A percentile compares a stretch with the other conserved stretches of the same genome.
These are phyloP conservation scores for Corapipo altera DNA, from an alignment of 2,113 vertebrate genomes.

Conservation along the genomic window DNA sequence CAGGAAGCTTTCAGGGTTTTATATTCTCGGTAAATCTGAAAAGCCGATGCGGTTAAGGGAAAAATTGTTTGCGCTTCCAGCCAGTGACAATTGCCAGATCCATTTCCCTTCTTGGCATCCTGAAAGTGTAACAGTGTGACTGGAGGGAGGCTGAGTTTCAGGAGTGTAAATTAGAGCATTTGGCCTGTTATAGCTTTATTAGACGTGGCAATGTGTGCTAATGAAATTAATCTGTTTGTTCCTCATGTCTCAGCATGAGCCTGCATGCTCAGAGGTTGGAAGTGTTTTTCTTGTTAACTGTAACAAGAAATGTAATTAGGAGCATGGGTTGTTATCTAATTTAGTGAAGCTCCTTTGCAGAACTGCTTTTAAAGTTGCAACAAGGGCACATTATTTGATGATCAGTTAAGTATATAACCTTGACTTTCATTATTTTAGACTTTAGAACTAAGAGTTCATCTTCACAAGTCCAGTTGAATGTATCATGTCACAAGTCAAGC, in stretches of 20 bases:
- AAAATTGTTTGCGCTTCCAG: conserved; percentile 21
- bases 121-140: background rate
- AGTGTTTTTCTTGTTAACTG: conserved; percentile 21
- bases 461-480: background rate
- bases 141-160: conserved; percentile 9
- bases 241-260: conserved; percentile 1
- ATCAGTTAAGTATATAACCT: background rate
- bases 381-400: background rate
- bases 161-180: conserved; percentile 11
- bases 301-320: conserved; percentile 13
- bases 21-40: conserved; percentile 13
- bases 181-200: conserved; percentile 33
- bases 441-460: background rate
- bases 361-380: background rate
- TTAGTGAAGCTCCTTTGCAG: background rate
- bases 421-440: background rate
- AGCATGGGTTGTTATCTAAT: background rate
- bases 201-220: conserved; percentile 2
- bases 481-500: conserved; percentile 2
- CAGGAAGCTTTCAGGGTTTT: background rate
- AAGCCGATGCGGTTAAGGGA: background rate
- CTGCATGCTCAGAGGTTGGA: background rate
- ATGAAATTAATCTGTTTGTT: conserved; percentile 47
- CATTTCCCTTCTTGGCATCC: conserved; percentile 40
- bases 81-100: conserved; percentile 41